A percentile compares a stretch with the other conserved stretches of the same genome.
Conservation (phyloP, 2,113 vertebrate genomes). For the Serinus canaria region DNA sequence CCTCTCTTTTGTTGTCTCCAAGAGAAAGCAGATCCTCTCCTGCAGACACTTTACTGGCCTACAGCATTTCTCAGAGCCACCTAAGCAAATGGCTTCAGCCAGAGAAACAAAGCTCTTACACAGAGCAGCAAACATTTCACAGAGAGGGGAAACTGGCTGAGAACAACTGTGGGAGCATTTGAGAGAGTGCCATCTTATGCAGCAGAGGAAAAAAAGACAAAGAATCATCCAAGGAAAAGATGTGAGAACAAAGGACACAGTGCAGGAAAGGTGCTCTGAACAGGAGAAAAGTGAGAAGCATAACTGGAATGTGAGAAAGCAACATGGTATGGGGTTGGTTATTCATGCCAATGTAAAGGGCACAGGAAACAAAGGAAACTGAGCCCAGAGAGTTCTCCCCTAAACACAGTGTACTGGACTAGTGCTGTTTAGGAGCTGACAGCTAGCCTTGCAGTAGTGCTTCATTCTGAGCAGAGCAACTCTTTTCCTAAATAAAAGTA, state of each 20-base stretch:
- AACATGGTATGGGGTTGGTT: not conserved
- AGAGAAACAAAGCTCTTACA: constrained; percentile 6
- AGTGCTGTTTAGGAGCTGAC: not conserved
- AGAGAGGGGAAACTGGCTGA: not conserved
- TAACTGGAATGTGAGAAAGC: not conserved
- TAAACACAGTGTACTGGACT: not conserved
- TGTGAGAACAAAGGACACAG: not conserved
- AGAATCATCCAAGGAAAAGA: not conserved
- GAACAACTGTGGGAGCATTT: not conserved
- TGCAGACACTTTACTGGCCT: not conserved
- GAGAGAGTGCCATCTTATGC: not conserved
- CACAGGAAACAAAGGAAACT: not conserved
- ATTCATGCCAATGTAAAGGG: not conserved
- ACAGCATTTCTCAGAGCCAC: not conserved
- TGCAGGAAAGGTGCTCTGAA: not conserved
- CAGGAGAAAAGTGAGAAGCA: not conserved
- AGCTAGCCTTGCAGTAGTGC: not conserved
- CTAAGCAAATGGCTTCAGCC: not conserved
- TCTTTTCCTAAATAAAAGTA: not conserved
- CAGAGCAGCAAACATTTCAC: not conserved
- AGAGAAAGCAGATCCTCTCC: not conserved
- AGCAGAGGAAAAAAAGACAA: not conserved
- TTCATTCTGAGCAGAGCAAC: not conserved
- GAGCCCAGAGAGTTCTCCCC: not conserved
- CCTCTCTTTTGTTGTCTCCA: not conserved